Evolutionary conservation across 2,113 vertebrate genomes (phyloP).

Genomic region (Sceloporus tristichus): DNA sequence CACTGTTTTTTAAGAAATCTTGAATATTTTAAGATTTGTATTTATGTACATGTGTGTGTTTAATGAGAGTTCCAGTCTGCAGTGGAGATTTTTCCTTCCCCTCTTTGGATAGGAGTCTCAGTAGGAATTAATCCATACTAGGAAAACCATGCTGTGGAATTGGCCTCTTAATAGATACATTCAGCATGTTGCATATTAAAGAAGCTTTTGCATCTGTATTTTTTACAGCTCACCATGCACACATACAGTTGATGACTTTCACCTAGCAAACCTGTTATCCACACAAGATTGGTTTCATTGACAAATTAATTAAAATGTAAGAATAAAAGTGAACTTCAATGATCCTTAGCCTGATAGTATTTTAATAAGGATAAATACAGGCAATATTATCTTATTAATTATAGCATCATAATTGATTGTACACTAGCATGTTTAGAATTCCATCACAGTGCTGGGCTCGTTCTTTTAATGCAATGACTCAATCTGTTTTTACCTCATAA

Average conservation of each 20-base stretch:
- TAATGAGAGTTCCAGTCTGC: not conserved
- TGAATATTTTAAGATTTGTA: not conserved
- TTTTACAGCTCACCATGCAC: not conserved
- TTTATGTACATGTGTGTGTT: not conserved
- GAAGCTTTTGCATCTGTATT: not conserved
- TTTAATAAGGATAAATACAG: conserved; percentile 19
- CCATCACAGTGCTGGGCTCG: not conserved
- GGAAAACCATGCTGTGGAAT: not conserved
- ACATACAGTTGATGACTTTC: not conserved
- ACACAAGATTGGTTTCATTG: not conserved
- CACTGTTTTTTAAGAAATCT: not conserved
- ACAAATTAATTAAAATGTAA: conserved; percentile 25
- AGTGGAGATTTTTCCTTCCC: not conserved
- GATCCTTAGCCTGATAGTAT: not conserved
- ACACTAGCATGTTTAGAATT: not conserved
- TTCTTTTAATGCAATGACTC: conserved; percentile 6
- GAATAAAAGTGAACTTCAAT: not conserved
- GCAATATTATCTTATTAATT: conserved; percentile 30
- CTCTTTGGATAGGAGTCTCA: not conserved
- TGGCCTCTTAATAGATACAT: not conserved
- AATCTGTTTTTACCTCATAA: conserved; percentile 9
- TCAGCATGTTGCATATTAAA: not conserved
- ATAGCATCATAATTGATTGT: not conserved
- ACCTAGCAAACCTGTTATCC: conserved; percentile 23
- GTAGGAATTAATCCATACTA: not conserved